Evolutionary conservation across 2,888 invertebrate genomes (phyloP).

Genomic region (Conomelus anceps): DNA sequence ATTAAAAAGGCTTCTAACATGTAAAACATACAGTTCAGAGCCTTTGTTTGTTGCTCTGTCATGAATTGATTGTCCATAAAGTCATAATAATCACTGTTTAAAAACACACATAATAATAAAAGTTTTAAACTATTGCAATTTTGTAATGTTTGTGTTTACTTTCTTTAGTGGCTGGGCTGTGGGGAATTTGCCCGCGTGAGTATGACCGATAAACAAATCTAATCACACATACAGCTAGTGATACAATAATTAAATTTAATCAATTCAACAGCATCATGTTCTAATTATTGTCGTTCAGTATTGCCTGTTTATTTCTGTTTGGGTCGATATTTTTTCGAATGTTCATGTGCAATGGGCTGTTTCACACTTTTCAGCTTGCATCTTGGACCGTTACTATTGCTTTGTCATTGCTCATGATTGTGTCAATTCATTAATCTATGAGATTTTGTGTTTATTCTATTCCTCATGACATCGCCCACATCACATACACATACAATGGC

Average conservation of each 20-base stretch:
- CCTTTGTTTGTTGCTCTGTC: too few relatives aligned
- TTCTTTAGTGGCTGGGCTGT: slow-evolving; percentile 27
- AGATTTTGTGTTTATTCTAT: background rate
- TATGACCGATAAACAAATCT: slow-evolving; percentile 13
- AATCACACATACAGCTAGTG: background rate
- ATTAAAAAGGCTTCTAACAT: too few relatives aligned
- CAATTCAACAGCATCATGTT: slow-evolving; percentile 3
- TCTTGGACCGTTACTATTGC: background rate
- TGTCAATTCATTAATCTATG: background rate
- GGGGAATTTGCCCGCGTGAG: slow-evolving; percentile 28
- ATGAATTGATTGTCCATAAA: too few relatives aligned
- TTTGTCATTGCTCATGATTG: background rate
- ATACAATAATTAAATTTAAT: background rate
- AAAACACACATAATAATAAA: background rate
- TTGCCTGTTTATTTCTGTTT: slow-evolving; percentile 7
- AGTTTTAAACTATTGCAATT: background rate
- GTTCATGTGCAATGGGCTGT: background rate
- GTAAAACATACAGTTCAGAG: too few relatives aligned
- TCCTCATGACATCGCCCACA: background rate
- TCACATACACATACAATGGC: background rate
- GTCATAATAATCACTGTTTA: too few relatives aligned
- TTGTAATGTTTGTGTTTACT: slow-evolving; percentile 23
- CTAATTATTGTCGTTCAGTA: slow-evolving; percentile 14
- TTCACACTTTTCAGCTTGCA: background rate
- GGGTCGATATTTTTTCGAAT: background rate